A percentile compares a stretch with the other conserved stretches of the same genome.
phyloP scores from a whole-genome alignment of 2,888 invertebrate species.

The Melipona bicolor region DNA sequence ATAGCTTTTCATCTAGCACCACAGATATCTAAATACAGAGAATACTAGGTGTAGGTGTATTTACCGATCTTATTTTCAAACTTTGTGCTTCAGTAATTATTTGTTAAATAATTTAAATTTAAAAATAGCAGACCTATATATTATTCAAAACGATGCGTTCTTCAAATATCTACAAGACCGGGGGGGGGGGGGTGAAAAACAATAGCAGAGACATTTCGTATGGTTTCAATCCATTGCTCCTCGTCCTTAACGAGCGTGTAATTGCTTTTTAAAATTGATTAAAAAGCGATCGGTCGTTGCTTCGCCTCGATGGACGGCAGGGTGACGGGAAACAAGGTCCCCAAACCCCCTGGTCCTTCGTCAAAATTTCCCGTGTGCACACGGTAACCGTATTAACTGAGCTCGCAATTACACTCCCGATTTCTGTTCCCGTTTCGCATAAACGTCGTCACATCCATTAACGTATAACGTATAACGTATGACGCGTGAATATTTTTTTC shows the following conservation, averaged over 20 bases:
- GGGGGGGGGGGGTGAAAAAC: not conserved
- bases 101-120: too few relatives aligned
- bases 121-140: not conserved
- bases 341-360: conserved; percentile 13
- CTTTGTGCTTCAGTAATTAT: too few relatives aligned
- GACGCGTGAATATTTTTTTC: too few relatives aligned
- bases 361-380: conserved; percentile 28
- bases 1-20: too few relatives aligned
- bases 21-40: too few relatives aligned
- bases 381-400: conserved; percentile 18
- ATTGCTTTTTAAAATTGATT: conserved; percentile 79
- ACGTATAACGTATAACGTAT: not conserved
- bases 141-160: not conserved
- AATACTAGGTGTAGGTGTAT: too few relatives aligned
- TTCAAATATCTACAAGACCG: not conserved
- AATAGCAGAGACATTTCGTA: conserved; percentile 25
- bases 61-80: too few relatives aligned
- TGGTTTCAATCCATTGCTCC: conserved; percentile 61
- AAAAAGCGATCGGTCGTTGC: conserved; percentile 74
- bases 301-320: conserved; percentile 18
- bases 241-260: conserved; percentile 74
- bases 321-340: conserved; percentile 52
- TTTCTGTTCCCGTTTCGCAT: not conserved
- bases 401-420: conserved; percentile 23
- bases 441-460: not conserved